Conservation (phyloP, 2,888 invertebrate genomes). For the Yponomeuta cagnagella region DNA sequence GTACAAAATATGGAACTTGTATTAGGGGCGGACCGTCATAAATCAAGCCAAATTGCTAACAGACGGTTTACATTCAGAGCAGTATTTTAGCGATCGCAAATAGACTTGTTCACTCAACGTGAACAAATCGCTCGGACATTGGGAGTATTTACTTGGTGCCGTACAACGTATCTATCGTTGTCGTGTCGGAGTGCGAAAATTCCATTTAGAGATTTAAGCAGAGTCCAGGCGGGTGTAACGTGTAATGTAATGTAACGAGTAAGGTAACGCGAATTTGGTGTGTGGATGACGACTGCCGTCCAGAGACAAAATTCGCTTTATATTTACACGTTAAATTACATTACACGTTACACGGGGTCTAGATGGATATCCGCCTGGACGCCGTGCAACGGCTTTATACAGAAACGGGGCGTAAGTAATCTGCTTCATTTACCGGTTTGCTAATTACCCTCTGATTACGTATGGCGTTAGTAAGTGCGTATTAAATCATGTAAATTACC, state of each 20-base stretch:
- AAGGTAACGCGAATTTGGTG: too few relatives aligned
- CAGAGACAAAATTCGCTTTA: too few relatives aligned
- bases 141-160: slow-evolving; percentile 19
- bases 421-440: slow-evolving; percentile 20
- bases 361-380: too few relatives aligned
- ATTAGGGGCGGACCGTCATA: slow-evolving; percentile 38
- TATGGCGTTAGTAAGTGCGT: not conserved
- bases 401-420: slow-evolving; percentile 23
- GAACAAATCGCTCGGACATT: slow-evolving; percentile 34
- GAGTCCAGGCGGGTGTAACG: too few relatives aligned
- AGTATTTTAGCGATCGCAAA: slow-evolving; percentile 47
- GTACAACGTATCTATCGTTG: too few relatives aligned
- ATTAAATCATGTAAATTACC: not conserved
- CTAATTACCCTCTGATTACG: slow-evolving; percentile 15
- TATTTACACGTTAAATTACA: too few relatives aligned
- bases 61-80: slow-evolving; percentile 35
- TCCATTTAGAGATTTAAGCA: too few relatives aligned
- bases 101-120: slow-evolving; percentile 42
- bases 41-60: slow-evolving; percentile 55
- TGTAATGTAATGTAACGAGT: too few relatives aligned
- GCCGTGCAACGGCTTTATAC: slow-evolving; percentile 21
- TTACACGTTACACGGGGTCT: too few relatives aligned
- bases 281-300: too few relatives aligned
- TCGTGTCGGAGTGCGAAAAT: too few relatives aligned
- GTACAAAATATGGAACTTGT: slow-evolving; percentile 41